Evolutionary conservation across 2,797 vertebrate species (phyloP), one percentile per base, ranked within the genome.

Genomic region (Enteromius radiatus): DNA sequence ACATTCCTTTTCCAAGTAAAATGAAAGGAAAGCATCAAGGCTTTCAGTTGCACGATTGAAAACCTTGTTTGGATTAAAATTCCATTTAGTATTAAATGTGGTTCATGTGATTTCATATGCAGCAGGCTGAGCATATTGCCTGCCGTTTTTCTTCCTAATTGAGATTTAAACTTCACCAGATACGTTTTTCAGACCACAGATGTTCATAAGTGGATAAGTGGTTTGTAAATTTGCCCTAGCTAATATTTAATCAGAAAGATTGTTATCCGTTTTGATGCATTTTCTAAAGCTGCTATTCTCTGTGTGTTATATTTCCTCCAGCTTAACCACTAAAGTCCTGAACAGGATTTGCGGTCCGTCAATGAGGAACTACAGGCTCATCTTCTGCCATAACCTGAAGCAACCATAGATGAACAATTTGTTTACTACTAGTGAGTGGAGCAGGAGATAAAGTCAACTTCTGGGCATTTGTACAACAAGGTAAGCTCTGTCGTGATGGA

Each of bases 301-400:
- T 78, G 3, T 80, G 12, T 83, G 26, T 15, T 6, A 79, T 49
- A 10, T 49, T 86, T 31, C 85, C 31, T 82, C 0, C 89, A 97
- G 96, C 91, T 95, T 94, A 96, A 96, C 92, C 95, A 95, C 94
- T 96, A 94, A 96, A 95, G 93, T 98, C 97, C 97, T 99, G 97
- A 95, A 96, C 93, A 91, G 96, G 96, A 98, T 98, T 96, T 94
- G 96, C 95, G 94, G 96, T 97, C 97, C 92, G 97, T 99, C 97
- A 99, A 99, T 99, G 98, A 98, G 98, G 98, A 99, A 99, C 97
- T 99, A 99, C 96, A 97, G 98, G 97, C 96, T 99, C 94, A 99
- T 99, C 97, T 99, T 99, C 94, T 99, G 98, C 96, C 98, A 99
- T 95, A 99, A 99, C 95, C 97, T 99, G 94, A 99, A 99, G 96